Evolutionary conservation across 2,113 vertebrate species (phyloP).

Genomic region (Rafetus swinhoei): DNA sequence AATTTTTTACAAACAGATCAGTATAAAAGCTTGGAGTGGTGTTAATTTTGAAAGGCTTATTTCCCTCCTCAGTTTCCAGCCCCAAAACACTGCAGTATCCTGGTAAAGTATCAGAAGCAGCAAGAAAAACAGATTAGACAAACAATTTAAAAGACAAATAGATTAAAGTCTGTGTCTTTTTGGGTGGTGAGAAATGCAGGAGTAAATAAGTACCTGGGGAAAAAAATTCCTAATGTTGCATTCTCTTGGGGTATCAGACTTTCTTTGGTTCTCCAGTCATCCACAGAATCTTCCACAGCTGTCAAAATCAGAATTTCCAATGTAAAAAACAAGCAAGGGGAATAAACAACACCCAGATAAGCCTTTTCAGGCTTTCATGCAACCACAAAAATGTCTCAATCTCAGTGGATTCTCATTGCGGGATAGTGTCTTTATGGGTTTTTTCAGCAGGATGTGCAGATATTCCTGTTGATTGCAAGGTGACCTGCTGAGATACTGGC

Average conservation of each 20-base stretch:
- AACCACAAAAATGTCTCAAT: not conserved
- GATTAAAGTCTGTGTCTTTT: not conserved
- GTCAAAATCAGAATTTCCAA: not conserved
- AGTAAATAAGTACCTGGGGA: not conserved
- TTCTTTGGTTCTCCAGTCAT: not conserved
- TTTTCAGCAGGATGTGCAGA: not conserved
- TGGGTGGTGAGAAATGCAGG: not conserved
- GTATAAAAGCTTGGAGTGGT: not conserved
- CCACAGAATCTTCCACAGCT: not conserved
- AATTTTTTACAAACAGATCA: not conserved
- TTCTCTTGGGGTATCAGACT: fast-evolving
- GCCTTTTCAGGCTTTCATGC: not conserved
- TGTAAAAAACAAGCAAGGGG: not conserved
- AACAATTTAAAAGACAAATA: not conserved
- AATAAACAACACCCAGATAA: not conserved
- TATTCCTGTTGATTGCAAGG: not conserved
- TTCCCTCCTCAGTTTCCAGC: not conserved
- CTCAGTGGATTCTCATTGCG: not conserved
- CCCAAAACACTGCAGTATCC: not conserved
- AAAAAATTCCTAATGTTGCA: not conserved
- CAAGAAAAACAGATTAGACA: not conserved
- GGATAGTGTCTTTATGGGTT: not conserved
- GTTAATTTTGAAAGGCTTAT: not conserved
- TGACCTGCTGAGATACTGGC: fast-evolving
- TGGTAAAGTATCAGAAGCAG: not conserved